Evolutionary conservation across 30 jellyfish, hydroid and myxozoan genomes (phyloP).

Genomic region (Catostylus mosaicus): DNA sequence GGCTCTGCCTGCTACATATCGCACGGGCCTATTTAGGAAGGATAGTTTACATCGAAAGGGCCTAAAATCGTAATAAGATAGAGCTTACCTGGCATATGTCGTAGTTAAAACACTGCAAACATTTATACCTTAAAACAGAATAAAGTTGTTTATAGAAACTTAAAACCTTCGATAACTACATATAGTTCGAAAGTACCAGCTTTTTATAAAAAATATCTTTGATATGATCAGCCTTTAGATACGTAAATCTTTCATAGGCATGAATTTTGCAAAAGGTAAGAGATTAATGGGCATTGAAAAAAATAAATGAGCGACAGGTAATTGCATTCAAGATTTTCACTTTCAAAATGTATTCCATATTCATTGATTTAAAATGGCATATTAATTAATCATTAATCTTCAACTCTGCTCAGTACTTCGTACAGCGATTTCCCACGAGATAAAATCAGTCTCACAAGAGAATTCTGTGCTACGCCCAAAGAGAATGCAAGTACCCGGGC

Average conservation of each 20-base stretch:
- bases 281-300: neutral
- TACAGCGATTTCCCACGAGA: neutral
- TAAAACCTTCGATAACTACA: no score
- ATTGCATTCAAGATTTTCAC: neutral
- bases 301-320: neutral
- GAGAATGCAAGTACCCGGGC: no score
- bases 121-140: constrained; percentile 61
- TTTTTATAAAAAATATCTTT: no score
- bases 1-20: no score
- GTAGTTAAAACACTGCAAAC: constrained; percentile 73
- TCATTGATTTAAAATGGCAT: neutral
- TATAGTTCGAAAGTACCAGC: no score
- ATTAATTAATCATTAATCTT: neutral
- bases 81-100: constrained; percentile 75
- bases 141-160: neutral
- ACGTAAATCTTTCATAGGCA: neutral
- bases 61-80: neutral
- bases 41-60: no score
- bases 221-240: neutral
- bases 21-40: no score
- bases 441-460: no score
- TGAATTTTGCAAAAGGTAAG: neutral
- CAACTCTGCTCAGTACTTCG: neutral
- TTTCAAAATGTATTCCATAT: no score
- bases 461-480: no score